phyloP scores from a whole-genome alignment of 23 tunicate species.

The Diplosoma virens region DNA sequence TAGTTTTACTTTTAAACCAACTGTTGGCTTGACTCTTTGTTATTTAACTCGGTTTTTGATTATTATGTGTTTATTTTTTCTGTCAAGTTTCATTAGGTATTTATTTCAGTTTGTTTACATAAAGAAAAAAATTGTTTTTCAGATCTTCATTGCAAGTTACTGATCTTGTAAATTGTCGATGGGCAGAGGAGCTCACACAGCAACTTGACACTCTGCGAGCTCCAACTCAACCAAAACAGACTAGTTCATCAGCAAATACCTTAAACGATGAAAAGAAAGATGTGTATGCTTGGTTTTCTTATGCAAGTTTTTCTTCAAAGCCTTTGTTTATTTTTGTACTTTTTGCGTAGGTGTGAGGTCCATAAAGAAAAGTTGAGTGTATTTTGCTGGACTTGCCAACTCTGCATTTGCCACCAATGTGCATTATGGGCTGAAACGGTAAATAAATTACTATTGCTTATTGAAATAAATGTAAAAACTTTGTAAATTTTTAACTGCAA shows the following conservation, averaged over 20 bases:
- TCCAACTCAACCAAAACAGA: constrained; percentile 11
- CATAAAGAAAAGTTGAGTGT: constrained; percentile 82
- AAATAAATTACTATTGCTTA: too few relatives aligned
- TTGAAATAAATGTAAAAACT: too few relatives aligned
- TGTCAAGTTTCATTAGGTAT: too few relatives aligned
- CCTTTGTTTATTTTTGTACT: background rate
- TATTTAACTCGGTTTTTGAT: too few relatives aligned
- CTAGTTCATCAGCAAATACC: background rate
- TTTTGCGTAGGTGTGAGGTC: constrained; percentile 47
- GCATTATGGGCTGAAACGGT: constrained; percentile 91
- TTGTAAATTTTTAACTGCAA: too few relatives aligned
- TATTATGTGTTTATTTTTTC: too few relatives aligned
- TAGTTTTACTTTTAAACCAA: too few relatives aligned
- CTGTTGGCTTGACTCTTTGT: too few relatives aligned
- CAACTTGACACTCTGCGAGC: constrained; percentile 72
- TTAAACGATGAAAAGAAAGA: constrained; percentile 26
- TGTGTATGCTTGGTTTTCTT: constrained; percentile 15
- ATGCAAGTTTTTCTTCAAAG: background rate
- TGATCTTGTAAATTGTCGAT: constrained; percentile 89
- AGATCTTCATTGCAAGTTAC: constrained; percentile 74
- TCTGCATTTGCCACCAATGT: constrained; percentile 91
- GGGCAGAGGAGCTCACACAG: constrained; percentile 92
- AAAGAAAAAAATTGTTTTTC: background rate
- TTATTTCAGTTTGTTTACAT: too few relatives aligned
- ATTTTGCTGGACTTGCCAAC: constrained; percentile 88